These are phyloP conservation scores for Kryptolebias ocellatus DNA, from an alignment of 2,797 vertebrate genomes.

Conservation along the genomic window DNA sequence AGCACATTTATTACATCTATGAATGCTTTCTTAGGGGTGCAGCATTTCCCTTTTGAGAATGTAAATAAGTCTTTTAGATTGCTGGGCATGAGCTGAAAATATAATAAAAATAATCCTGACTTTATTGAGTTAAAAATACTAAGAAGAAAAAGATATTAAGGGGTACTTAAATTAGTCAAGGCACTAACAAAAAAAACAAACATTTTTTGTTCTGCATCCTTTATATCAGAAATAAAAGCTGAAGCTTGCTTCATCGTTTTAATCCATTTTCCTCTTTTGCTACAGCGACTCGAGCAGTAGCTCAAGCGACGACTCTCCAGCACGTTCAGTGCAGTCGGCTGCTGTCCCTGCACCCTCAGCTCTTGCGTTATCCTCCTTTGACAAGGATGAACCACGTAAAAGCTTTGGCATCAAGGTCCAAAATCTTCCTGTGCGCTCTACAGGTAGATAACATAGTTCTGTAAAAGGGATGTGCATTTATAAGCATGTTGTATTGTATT, in stretches of 20 bases:
- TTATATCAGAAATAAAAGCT: not conserved
- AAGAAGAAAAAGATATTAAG: not conserved
- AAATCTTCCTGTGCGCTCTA: constrained; percentile 98
- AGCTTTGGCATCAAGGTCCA: constrained; percentile 99
- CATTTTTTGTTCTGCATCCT: not conserved
- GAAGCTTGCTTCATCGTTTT: constrained; percentile 5
- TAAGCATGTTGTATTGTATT: not conserved
- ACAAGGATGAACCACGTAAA: constrained; percentile 98
- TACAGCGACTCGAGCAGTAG: constrained; percentile 97
- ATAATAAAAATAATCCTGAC: not conserved
- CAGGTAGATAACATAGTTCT: constrained; percentile 82
- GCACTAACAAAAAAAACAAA: not conserved
- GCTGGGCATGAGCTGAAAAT: not conserved
- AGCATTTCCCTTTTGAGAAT: too few relatives aligned
- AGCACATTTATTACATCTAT: too few relatives aligned
- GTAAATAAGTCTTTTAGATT: too few relatives aligned
- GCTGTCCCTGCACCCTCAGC: constrained; percentile 94
- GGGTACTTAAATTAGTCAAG: not conserved
- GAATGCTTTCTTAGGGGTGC: not conserved
- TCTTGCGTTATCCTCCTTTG: constrained; percentile 89
- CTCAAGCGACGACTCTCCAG: constrained; percentile 95
- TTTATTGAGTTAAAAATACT: constrained; percentile 5
- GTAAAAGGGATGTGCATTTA: not conserved
- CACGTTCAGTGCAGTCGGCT: constrained; percentile 94
- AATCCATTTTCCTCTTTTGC: constrained; percentile 47